Conservation (phyloP, 1,140 invertebrate genomes). For the Lutraria rhynchaena region DNA sequence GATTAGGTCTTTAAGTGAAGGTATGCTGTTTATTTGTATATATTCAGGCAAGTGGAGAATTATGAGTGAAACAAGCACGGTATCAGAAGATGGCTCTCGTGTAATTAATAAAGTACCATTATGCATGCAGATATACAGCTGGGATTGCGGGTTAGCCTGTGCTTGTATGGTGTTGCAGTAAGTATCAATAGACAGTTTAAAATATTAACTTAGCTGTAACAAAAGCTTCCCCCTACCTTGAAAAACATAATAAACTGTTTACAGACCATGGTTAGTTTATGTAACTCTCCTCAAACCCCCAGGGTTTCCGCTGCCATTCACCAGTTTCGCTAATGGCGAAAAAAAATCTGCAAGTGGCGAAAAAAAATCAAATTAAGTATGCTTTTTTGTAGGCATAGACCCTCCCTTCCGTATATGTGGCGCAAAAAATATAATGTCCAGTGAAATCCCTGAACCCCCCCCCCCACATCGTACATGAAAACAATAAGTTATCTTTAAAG, state of each 20-base stretch:
- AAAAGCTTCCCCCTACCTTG: background rate
- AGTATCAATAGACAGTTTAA: slow-evolving; percentile 24
- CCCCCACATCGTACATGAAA: background rate
- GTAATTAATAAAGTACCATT: slow-evolving; percentile 50
- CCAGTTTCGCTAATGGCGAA: no score
- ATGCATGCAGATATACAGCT: slow-evolving; percentile 64
- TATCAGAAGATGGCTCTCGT: slow-evolving; percentile 7
- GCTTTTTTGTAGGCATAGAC: no score
- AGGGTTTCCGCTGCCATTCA: no score
- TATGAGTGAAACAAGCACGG: background rate
- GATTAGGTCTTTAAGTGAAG: no score
- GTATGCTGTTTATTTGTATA: no score
- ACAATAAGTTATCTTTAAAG: background rate
- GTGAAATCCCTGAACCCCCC: background rate
- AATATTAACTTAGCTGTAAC: background rate
- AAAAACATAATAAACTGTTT: background rate
- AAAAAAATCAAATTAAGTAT: no score
- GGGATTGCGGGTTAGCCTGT: slow-evolving; percentile 74
- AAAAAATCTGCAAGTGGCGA: no score
- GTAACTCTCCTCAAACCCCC: background rate
- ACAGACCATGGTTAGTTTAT: background rate
- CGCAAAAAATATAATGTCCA: no score
- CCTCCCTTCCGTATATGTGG: no score
- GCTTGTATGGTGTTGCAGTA: slow-evolving; percentile 69
- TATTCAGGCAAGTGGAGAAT: no score